Percentiles rank a stretch among this genome's conserved stretches.
These are phyloP conservation scores for Cromileptes altivelis DNA, from an alignment of 2,113 vertebrate species.

Conservation along the genomic window DNA sequence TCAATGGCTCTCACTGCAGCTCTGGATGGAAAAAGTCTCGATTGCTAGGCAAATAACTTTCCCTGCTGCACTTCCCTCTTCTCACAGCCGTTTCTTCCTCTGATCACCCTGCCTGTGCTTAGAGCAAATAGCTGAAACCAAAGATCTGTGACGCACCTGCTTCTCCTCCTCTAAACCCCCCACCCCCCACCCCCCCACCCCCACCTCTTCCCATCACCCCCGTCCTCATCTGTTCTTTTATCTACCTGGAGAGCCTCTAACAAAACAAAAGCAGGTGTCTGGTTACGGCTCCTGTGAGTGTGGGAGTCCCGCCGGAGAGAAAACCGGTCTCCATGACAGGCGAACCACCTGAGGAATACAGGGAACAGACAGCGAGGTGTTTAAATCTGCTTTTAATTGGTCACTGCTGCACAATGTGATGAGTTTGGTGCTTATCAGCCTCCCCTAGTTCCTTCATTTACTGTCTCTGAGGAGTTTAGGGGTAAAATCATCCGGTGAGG, in stretches of 20 bases:
- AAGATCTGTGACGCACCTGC: constrained; percentile 77
- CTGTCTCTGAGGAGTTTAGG: constrained; percentile 26
- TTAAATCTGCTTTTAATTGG: constrained; percentile 58
- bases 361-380: not conserved
- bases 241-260: constrained; percentile 66
- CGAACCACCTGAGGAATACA: constrained; percentile 65
- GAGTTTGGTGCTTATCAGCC: not conserved
- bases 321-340: constrained; percentile 70
- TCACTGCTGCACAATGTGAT: not conserved
- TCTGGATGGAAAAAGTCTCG: constrained; percentile 42
- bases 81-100: constrained; percentile 51
- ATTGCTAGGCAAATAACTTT: constrained; percentile 63
- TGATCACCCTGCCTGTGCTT: constrained; percentile 19
- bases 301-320: constrained; percentile 51
- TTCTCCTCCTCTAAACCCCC: constrained; percentile 20
- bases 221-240: constrained; percentile 61
- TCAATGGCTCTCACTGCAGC: constrained; percentile 44
- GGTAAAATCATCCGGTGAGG: constrained; percentile 15
- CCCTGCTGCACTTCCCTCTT: constrained; percentile 50
- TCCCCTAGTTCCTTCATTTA: constrained; percentile 14
- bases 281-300: constrained; percentile 74
- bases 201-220: not conserved
- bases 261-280: constrained; percentile 82
- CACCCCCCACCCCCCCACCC: not conserved
- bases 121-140: constrained; percentile 63